Conservation (phyloP, 2,113 vertebrate genomes). For the Gasterosteus nipponicus region DNA sequence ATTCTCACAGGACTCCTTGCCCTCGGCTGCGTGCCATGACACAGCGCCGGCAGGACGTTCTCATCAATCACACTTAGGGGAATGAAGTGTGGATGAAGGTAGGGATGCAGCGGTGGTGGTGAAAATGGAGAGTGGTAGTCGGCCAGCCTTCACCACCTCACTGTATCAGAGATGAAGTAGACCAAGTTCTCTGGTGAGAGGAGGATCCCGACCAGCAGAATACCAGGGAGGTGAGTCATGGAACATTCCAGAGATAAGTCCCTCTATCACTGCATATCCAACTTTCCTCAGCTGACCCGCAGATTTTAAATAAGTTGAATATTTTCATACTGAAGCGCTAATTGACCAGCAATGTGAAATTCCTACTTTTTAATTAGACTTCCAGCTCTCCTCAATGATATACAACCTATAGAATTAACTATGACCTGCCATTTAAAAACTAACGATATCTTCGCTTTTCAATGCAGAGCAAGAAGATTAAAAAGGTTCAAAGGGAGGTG, state of each 20-base stretch:
- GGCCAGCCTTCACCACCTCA: constrained; percentile 44
- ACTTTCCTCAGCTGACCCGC: constrained; percentile 39
- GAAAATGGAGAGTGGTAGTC: constrained; percentile 59
- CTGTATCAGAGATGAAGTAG: constrained; percentile 32
- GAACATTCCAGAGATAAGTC: constrained; percentile 57
- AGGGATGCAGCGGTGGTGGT: constrained; percentile 49
- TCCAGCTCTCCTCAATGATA: background rate
- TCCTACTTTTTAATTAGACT: background rate
- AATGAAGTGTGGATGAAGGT: constrained; percentile 61
- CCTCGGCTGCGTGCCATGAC: constrained; percentile 59
- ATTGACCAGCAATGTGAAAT: background rate
- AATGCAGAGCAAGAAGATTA: background rate
- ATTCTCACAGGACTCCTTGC: constrained; percentile 48
- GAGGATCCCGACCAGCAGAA: constrained; percentile 28
- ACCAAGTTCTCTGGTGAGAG: constrained; percentile 24
- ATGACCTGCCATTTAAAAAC: background rate
- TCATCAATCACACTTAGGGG: constrained; percentile 70
- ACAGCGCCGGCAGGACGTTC: constrained; percentile 46
- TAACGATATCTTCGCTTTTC: background rate
- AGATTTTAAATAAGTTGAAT: constrained; percentile 8
- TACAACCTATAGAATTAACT: background rate
- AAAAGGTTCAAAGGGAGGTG: background rate
- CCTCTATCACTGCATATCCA: background rate
- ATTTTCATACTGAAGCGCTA: constrained; percentile 7
- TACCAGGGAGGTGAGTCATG: constrained; percentile 57